These are phyloP conservation scores for Zhuqinia jingwanae DNA, from an alignment of 2,888 invertebrate species.

Conservation along the genomic window DNA sequence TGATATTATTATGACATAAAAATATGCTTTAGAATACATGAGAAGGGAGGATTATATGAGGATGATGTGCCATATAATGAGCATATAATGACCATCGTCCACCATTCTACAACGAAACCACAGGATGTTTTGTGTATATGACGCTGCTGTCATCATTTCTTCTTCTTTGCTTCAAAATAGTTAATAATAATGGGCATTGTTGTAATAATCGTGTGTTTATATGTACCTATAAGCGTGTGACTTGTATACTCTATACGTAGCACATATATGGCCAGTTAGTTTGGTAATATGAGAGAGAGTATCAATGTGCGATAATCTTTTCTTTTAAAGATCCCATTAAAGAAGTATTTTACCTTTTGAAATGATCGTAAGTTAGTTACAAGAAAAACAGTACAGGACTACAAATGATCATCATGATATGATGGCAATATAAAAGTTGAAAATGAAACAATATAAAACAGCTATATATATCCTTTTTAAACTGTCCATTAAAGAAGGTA, in stretches of 20 bases:
- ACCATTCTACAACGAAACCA: not conserved
- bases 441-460: slow-evolving; percentile 37
- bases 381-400: not conserved
- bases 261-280: too few relatives aligned
- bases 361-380: slow-evolving; percentile 6
- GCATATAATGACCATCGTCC: slow-evolving; percentile 18
- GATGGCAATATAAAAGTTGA: slow-evolving; percentile 1
- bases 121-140: not conserved
- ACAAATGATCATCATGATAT: too few relatives aligned
- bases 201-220: slow-evolving; percentile 18
- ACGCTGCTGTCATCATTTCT: not conserved
- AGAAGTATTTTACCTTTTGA: slow-evolving; percentile 15
- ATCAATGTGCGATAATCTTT: slow-evolving; percentile 27
- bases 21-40: not conserved
- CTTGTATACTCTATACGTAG: not conserved
- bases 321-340: slow-evolving; percentile 43
- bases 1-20: slow-evolving; percentile 15
- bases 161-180: not conserved
- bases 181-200: not conserved
- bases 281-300: not conserved
- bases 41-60: not conserved
- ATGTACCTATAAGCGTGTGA: not conserved
- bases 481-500: slow-evolving; percentile 45
- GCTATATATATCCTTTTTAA: slow-evolving; percentile 32
- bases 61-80: slow-evolving; percentile 9